These are phyloP conservation scores for Catocala sponsa DNA, from an alignment of 2,888 invertebrate genomes.

Conservation along the genomic window DNA sequence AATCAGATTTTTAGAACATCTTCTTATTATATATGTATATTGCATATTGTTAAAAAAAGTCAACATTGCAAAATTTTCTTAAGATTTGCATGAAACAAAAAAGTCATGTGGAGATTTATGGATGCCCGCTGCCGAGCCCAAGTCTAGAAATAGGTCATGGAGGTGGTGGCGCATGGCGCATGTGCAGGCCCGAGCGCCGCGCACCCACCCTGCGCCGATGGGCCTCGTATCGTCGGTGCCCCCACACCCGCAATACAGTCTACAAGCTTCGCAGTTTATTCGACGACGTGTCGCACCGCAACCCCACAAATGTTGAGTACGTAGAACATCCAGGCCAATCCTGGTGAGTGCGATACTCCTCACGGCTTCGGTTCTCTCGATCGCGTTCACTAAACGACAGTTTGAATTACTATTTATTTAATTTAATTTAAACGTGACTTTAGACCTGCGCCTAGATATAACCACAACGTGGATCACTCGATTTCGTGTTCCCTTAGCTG, in stretches of 20 bases:
- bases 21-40: too few species aligned
- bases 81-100: too few species aligned
- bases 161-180: constrained; percentile 56
- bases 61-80: too few species aligned
- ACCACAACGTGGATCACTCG: constrained; percentile 64
- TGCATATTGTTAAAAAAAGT: too few species aligned
- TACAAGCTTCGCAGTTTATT: constrained; percentile 58
- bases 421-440: constrained; percentile 58
- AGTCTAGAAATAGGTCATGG: constrained; percentile 68
- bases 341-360: constrained; percentile 71
- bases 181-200: constrained; percentile 56
- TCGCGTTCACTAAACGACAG: constrained; percentile 56
- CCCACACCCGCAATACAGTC: constrained; percentile 62
- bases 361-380: constrained; percentile 37
- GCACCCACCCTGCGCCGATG: constrained; percentile 51
- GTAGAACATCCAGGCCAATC: constrained; percentile 60
- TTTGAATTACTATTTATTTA: constrained; percentile 55
- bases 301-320: constrained; percentile 59
- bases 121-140: constrained; percentile 39
- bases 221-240: constrained; percentile 41
- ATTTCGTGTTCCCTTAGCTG: constrained; percentile 68
- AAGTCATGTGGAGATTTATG: background rate
- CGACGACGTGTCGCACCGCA: constrained; percentile 56
- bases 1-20: background rate
- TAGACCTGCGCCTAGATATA: constrained; percentile 76